Percentiles rank a stretch among this genome's conserved stretches.
These are phyloP conservation scores for Mesorhabditis spiculigera DNA, from an alignment of 2,888 invertebrate genomes.

Conservation along the genomic window DNA sequence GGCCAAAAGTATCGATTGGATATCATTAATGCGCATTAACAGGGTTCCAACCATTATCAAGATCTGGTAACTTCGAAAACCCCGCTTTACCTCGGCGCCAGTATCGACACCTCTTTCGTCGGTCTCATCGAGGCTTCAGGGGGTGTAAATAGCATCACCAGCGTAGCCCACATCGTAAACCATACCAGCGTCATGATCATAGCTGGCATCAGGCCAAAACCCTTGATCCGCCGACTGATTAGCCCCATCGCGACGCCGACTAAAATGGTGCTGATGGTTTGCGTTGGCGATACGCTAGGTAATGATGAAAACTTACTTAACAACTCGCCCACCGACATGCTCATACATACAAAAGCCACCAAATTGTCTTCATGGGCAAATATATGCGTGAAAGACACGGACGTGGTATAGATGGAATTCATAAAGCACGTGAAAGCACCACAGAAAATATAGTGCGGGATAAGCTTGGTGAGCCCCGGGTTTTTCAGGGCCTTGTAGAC, in stretches of 20 bases:
- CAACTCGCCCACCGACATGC: background rate
- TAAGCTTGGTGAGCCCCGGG: background rate
- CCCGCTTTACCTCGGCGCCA: background rate
- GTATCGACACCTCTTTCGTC: background rate
- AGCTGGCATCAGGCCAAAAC: background rate
- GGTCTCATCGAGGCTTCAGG: constrained; percentile 5
- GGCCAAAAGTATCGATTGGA: no score
- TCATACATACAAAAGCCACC: background rate
- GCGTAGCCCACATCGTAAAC: background rate
- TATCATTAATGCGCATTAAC: no score
- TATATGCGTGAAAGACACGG: background rate
- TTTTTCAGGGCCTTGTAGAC: background rate
- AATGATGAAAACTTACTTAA: no score
- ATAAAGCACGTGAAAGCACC: background rate
- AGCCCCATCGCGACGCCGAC: background rate
- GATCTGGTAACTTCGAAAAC: no score
- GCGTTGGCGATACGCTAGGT: no score
- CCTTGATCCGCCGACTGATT: background rate
- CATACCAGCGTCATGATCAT: background rate
- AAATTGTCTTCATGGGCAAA: background rate
- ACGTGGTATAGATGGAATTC: constrained; percentile 4
- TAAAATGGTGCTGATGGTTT: background rate
- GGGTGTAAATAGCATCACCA: background rate
- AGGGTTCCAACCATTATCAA: no score
- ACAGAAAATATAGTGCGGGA: background rate